Evolutionary conservation across 2,888 invertebrate species (phyloP).

Genomic region (Acronicta leporina): DNA sequence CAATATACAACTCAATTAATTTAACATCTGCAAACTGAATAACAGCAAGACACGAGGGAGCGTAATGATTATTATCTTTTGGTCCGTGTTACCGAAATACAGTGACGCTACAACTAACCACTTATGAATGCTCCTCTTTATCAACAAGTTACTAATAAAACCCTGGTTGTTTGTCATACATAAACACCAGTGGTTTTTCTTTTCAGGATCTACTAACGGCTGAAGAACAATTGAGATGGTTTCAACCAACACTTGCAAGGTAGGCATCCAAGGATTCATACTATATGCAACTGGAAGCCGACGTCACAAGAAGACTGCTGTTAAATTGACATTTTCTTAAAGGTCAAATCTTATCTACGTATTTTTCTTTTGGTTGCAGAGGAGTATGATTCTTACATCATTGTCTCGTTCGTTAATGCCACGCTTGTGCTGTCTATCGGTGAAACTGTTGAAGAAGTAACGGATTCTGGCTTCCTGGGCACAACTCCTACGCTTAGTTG

Average conservation of each 20-base stretch:
- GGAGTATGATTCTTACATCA: conserved; percentile 99
- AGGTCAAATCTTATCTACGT: conserved; percentile 59
- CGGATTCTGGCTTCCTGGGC: conserved; percentile 99
- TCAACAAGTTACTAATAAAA: conserved; percentile 89
- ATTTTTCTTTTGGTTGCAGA: conserved; percentile 94
- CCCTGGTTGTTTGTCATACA: conserved; percentile 91
- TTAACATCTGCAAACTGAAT: conserved; percentile 16
- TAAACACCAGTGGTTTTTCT: conserved; percentile 97
- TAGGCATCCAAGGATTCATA: conserved; percentile 78
- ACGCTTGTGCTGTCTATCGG: conserved; percentile 99
- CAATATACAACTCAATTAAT: conserved; percentile 1
- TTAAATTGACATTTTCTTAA: conserved; percentile 45
- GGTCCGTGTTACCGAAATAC: conserved; percentile 89
- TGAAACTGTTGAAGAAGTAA: conserved; percentile 99
- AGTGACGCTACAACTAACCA: conserved; percentile 85
- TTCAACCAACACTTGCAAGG: conserved; percentile 76
- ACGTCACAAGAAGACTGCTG: conserved; percentile 64
- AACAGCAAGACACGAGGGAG: conserved; percentile 62
- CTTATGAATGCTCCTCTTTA: conserved; percentile 86
- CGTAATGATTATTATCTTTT: conserved; percentile 85
- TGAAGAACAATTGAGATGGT: conserved; percentile 82
- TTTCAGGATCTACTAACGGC: conserved; percentile 91
- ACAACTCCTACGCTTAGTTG: conserved; percentile 99
- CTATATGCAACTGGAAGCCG: conserved; percentile 70
- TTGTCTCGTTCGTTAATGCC: conserved; percentile 99